phyloP scores from a whole-genome alignment of 1,140 invertebrate species.

The Ericerus pela region DNA sequence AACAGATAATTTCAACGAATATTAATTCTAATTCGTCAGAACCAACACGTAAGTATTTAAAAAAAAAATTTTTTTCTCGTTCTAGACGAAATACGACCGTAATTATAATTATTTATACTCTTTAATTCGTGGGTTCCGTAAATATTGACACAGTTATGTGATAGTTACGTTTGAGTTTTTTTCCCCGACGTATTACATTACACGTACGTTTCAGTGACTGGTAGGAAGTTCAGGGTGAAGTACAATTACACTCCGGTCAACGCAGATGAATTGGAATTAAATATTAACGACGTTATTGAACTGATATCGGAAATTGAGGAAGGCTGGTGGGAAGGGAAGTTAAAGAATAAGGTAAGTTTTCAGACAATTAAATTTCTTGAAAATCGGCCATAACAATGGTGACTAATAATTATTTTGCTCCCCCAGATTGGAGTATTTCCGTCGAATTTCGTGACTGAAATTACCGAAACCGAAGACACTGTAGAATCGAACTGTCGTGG shows the following conservation, averaged over 20 bases:
- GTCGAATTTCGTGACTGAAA: conserved; percentile 78
- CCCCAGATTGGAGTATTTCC: conserved; percentile 64
- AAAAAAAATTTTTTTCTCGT: not conserved
- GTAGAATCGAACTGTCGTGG: too few relatives aligned
- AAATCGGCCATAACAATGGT: conserved; percentile 6
- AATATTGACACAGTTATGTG: not conserved
- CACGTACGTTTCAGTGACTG: conserved; percentile 26
- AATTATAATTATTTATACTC: not conserved
- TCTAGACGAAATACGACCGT: not conserved
- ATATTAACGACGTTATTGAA: conserved; percentile 73
- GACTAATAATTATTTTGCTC: conserved; percentile 14
- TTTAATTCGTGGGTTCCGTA: not conserved
- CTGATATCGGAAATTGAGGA: conserved; percentile 67
- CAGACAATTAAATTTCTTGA: too few relatives aligned
- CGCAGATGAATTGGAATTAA: conserved; percentile 74
- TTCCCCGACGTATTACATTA: too few relatives aligned
- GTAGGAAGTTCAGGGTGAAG: conserved; percentile 59
- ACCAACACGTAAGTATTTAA: not conserved
- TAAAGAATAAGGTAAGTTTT: conserved; percentile 40
- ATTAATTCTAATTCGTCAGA: not conserved
- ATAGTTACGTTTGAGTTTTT: not conserved
- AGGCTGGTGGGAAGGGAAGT: conserved; percentile 72
- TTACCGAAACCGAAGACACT: conserved; percentile 30
- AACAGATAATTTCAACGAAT: not conserved
- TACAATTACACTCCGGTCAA: conserved; percentile 85